Evolutionary conservation across 2,888 invertebrate species (phyloP), one percentile per base, ranked within the genome.

Genomic region (Eupeodes luniger): DNA sequence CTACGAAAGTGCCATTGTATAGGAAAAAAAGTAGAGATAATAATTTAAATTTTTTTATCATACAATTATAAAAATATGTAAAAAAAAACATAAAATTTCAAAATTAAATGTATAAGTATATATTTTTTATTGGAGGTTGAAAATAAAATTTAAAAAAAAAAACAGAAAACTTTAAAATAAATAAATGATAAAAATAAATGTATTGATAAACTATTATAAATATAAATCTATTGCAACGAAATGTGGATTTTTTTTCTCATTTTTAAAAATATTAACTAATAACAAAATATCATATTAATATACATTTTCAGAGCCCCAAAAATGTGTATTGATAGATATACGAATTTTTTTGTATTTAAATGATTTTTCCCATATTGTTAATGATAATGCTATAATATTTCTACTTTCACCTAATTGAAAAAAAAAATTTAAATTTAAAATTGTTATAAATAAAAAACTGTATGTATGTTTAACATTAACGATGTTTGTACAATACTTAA

Each of bases 1-100:
- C 34, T 67, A 87, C 80, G 51, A 77, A 87, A 87, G 87, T 87
- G 87, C 87, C 87, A 87, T 87, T 87, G 76, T 87, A 87, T 67
- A 87, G 66, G 55, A 74, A 76, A 80, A 19, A 16, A 36, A 57
- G 59, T 67, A 69, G 64, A 44, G 34, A 47, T 64, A 53, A 51
- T 72, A 34, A 47, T 72, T 59, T 55, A 40, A 47, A 64, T 19
- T 16, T 64, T 6, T 11, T 44, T 47, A 27, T 16, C 14, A 19
- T 64, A 64, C 4, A 12, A 47, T 64, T 47, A 47, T 9, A 1
- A 62, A 0, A 5, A 11, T 19, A 64, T 44, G 14, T 16, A 19
- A 57, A 57, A 0, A 40, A 57, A 55, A 12, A 10, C 6, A 14
- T 10, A 14, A 19, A 14, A 70, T 12, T 66, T 14, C 0, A n/a